A percentile compares a stretch with the other conserved stretches of the same genome.
These are phyloP conservation scores for Gila robusta DNA, from an alignment of 2,797 vertebrate species.

Conservation along the genomic window DNA sequence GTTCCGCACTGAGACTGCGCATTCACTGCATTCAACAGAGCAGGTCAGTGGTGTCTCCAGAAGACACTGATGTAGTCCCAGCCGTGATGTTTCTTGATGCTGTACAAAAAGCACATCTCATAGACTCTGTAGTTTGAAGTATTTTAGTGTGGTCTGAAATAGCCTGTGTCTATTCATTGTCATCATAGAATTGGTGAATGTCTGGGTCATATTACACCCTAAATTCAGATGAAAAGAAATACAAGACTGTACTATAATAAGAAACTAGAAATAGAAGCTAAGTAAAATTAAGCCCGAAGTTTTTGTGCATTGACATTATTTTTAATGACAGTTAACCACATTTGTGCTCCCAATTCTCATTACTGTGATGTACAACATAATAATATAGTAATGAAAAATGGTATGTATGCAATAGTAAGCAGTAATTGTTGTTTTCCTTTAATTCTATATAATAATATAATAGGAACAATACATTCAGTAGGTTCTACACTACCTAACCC, in stretches of 20 bases:
- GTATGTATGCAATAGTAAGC: not conserved
- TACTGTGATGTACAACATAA: not conserved
- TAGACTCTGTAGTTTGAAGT: not conserved
- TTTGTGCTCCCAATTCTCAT: no score
- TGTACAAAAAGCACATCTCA: not conserved
- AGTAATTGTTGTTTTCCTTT: not conserved
- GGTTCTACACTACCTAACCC: not conserved
- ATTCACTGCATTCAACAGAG: conserved; percentile 47
- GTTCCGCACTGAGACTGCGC: conserved; percentile 56
- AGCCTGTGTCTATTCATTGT: not conserved
- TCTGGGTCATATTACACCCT: not conserved
- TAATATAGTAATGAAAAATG: not conserved
- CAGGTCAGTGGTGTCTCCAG: conserved; percentile 20
- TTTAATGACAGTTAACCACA: not conserved
- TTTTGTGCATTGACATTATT: not conserved
- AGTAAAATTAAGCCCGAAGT: not conserved
- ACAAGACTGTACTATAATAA: conserved; percentile 8
- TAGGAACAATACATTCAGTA: not conserved
- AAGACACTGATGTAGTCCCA: conserved; percentile 6
- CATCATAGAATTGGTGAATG: not conserved
- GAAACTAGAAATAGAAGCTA: not conserved
- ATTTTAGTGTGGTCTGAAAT: not conserved
- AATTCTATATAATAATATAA: no score
- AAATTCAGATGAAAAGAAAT: not conserved
- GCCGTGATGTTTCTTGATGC: not conserved